These are phyloP conservation scores for Erynnis tages DNA, from an alignment of 2,888 invertebrate species.

Conservation along the genomic window DNA sequence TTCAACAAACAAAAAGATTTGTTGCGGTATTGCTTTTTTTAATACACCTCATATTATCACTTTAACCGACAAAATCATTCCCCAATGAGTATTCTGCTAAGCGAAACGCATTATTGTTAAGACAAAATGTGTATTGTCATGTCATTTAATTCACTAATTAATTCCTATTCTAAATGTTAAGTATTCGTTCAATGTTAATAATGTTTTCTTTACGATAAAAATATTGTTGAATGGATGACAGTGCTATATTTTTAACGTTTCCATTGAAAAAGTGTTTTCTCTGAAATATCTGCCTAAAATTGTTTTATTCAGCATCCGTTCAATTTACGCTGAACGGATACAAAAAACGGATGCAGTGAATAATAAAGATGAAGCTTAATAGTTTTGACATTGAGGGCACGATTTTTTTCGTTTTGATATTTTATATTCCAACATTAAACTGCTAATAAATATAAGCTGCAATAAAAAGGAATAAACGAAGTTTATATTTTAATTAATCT, in stretches of 20 bases:
- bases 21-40: too few relatives aligned
- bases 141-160: too few relatives aligned
- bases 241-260: constrained; percentile 13
- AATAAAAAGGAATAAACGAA: not conserved
- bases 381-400: constrained; percentile 25
- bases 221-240: constrained; percentile 3
- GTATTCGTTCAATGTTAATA: too few relatives aligned
- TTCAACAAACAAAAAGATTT: too few relatives aligned
- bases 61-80: too few relatives aligned
- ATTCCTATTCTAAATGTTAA: too few relatives aligned
- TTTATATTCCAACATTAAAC: not conserved
- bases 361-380: constrained; percentile 26
- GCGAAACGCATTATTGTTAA: too few relatives aligned
- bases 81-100: too few relatives aligned
- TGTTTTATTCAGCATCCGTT: constrained; percentile 23
- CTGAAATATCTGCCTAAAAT: constrained; percentile 24
- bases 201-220: too few relatives aligned
- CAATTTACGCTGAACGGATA: constrained; percentile 25
- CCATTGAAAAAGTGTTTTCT: constrained; percentile 12
- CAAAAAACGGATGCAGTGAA: constrained; percentile 23
- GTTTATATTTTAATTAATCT: not conserved
- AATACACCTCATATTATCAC: too few relatives aligned
- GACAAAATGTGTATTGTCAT: too few relatives aligned
- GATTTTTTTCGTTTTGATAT: constrained; percentile 14
- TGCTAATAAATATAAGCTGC: not conserved